Evolutionary conservation across 2,888 invertebrate genomes (phyloP).

Genomic region (Aphidoletes aphidimyza): DNA sequence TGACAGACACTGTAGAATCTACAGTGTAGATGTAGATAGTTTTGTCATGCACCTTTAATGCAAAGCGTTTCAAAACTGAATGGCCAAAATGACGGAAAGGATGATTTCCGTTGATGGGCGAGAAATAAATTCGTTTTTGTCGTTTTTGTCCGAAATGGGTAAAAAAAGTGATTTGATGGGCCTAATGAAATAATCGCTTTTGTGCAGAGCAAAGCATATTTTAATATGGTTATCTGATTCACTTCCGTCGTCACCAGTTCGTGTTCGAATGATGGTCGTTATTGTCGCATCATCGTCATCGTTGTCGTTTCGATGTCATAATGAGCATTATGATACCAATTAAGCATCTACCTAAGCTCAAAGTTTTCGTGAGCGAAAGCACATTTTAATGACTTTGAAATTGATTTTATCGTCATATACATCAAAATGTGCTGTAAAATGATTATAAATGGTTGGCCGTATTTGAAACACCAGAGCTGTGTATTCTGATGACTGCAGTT

Average conservation of each 20-base stretch:
- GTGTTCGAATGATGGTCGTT: too few relatives aligned
- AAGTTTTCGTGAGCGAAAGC: neutral
- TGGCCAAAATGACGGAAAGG: too few relatives aligned
- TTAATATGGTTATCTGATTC: slow-evolving; percentile 12
- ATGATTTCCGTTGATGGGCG: too few relatives aligned
- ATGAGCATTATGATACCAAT: slow-evolving; percentile 28
- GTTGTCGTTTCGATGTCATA: neutral
- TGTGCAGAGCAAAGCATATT: slow-evolving; percentile 21
- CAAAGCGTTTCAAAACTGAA: too few relatives aligned
- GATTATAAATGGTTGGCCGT: neutral
- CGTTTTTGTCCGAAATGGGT: too few relatives aligned
- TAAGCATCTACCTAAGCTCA: neutral
- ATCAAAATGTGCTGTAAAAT: neutral
- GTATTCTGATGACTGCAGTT: neutral
- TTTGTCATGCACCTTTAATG: too few relatives aligned
- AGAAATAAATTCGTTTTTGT: too few relatives aligned
- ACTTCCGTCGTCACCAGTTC: slow-evolving; percentile 19
- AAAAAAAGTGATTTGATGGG: neutral
- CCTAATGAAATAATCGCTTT: slow-evolving; percentile 17
- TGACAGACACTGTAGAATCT: too few relatives aligned
- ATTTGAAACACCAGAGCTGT: too few relatives aligned
- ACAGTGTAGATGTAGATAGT: too few relatives aligned
- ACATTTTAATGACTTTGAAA: slow-evolving; percentile 34
- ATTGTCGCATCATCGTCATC: neutral
- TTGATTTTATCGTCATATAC: slow-evolving; percentile 44